A percentile compares a stretch with the other conserved stretches of the same genome.
These are phyloP conservation scores for Otocyon megalotis DNA, from an alignment of 2,113 vertebrate genomes.

Conservation along the genomic window DNA sequence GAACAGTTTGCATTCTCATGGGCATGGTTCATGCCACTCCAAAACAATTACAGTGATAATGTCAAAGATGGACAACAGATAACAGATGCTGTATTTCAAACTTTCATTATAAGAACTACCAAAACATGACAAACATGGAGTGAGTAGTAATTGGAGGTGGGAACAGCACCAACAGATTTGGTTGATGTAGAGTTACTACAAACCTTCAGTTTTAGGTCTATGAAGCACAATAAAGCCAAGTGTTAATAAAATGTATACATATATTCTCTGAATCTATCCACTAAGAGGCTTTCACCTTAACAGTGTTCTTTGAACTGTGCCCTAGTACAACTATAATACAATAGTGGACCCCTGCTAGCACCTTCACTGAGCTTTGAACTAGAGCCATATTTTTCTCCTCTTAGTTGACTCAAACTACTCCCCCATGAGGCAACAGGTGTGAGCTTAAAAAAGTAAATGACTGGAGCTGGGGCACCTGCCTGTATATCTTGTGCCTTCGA, in stretches of 20 bases:
- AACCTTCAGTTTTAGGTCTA: background rate
- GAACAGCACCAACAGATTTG: background rate
- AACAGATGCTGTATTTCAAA: background rate
- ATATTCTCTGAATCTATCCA: background rate
- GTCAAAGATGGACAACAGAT: background rate
- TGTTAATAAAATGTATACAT: background rate
- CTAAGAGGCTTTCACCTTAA: background rate
- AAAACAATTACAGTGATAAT: background rate
- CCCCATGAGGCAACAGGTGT: background rate
- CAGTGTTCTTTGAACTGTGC: background rate
- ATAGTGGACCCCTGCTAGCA: background rate
- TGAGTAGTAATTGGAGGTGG: background rate
- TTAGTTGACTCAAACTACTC: background rate
- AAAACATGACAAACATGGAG: background rate
- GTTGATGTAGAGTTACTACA: background rate
- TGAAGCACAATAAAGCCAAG: background rate
- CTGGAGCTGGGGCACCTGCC: background rate
- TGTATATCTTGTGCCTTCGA: background rate
- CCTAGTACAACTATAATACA: background rate
- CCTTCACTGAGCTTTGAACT: background rate
- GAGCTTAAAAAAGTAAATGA: background rate
- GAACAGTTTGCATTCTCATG: background rate
- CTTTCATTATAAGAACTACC: background rate
- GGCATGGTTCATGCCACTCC: background rate
- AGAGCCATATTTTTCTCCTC: background rate